A percentile compares a stretch with the other conserved stretches of the same genome.
These are phyloP conservation scores for Xylophagus ater DNA, from an alignment of 2,888 invertebrate species.

Conservation along the genomic window DNA sequence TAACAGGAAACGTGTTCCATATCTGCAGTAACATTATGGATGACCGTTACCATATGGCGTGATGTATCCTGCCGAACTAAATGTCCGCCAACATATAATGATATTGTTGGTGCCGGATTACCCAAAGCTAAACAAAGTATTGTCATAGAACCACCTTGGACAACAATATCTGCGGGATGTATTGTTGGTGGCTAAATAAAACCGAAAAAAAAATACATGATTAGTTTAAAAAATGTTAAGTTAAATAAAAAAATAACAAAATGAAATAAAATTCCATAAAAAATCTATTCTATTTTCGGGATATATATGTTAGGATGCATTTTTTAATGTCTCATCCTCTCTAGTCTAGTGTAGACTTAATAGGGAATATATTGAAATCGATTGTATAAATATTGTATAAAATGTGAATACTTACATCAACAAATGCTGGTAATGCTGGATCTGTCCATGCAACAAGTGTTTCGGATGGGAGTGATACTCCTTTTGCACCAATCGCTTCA, in stretches of 20 bases:
- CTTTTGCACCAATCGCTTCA: slow-evolving; percentile 54
- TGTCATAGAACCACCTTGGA: slow-evolving; percentile 79
- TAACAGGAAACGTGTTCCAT: slow-evolving; percentile 81
- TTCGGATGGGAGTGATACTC: slow-evolving; percentile 67
- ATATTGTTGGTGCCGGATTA: slow-evolving; percentile 74
- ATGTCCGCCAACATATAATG: slow-evolving; percentile 59
- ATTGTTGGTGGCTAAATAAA: slow-evolving; percentile 68
- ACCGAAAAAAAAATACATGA: no score
- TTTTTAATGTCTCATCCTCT: no score
- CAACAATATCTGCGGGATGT: slow-evolving; percentile 69
- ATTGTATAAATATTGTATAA: no score
- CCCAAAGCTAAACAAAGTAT: slow-evolving; percentile 76
- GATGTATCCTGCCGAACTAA: slow-evolving; percentile 74
- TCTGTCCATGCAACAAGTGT: slow-evolving; percentile 79
- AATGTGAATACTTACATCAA: slow-evolving; percentile 59
- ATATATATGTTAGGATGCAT: no score
- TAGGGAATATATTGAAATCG: no score
- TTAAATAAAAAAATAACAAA: background rate
- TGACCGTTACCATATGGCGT: slow-evolving; percentile 76
- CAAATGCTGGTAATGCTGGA: slow-evolving; percentile 75
- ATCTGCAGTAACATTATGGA: slow-evolving; percentile 71
- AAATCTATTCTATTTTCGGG: no score
- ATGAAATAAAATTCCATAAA: no score
- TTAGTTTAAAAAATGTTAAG: background rate
- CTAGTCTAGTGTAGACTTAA: no score